These are phyloP conservation scores for Delphinus delphis DNA, from an alignment of 2,113 vertebrate genomes.

Conservation along the genomic window DNA sequence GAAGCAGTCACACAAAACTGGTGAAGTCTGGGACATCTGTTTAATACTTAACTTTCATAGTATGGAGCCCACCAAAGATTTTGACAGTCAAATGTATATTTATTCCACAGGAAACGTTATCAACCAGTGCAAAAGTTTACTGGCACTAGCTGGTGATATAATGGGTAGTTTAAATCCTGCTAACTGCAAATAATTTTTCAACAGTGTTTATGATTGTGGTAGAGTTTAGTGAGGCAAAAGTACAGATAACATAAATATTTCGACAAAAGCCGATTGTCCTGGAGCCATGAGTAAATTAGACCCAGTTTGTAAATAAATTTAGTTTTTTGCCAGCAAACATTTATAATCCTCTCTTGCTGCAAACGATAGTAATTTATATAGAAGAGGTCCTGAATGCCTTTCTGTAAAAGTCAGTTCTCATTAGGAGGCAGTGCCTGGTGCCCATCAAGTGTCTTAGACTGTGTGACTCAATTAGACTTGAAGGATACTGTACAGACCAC, in stretches of 20 bases:
- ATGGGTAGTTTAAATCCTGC: conserved; percentile 87
- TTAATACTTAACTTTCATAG: conserved; percentile 46
- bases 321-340: conserved; percentile 80
- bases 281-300: conserved; percentile 87
- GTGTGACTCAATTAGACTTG: conserved; percentile 87
- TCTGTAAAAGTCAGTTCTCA: conserved; percentile 86
- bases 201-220: conserved; percentile 84
- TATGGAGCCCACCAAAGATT: conserved; percentile 79
- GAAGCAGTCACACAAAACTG: not conserved
- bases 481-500: conserved; percentile 85
- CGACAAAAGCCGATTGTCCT: conserved; percentile 82
- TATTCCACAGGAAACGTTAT: conserved; percentile 86
- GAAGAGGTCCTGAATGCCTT: conserved; percentile 77
- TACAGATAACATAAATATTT: conserved; percentile 89
- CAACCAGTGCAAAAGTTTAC: conserved; percentile 85
- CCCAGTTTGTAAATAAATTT: conserved; percentile 87
- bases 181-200: conserved; percentile 90
- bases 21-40: conserved; percentile 65
- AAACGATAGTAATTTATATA: conserved; percentile 85
- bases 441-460: conserved; percentile 90
- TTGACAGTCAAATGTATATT: conserved; percentile 86
- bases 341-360: conserved; percentile 84
- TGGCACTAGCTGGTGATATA: conserved; percentile 86
- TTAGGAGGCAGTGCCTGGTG: conserved; percentile 85
- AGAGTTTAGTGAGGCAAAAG: conserved; percentile 84